Evolutionary conservation across 2,888 invertebrate genomes (phyloP).

Genomic region (Polyploca ridens): DNA sequence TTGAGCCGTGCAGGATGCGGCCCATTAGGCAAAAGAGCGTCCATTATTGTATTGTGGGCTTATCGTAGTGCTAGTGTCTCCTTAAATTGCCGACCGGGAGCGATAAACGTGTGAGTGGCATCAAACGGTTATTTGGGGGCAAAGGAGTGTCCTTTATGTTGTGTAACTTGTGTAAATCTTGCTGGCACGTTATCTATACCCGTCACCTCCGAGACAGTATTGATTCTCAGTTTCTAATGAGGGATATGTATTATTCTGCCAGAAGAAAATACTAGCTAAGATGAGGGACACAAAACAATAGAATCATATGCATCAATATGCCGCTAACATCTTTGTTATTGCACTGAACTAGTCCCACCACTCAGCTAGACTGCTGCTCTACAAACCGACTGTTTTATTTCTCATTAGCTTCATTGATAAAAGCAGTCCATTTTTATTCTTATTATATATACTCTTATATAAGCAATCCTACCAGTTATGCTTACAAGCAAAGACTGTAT

Average conservation of each 20-base stretch:
- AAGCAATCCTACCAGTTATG: too few species aligned
- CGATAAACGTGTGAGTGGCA: slow-evolving; percentile 55
- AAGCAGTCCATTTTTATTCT: neutral
- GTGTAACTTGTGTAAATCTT: slow-evolving; percentile 14
- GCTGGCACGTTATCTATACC: too few species aligned
- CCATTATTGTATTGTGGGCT: slow-evolving; percentile 83
- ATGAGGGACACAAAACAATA: neutral
- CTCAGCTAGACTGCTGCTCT: neutral
- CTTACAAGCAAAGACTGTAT: too few species aligned
- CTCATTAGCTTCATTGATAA: neutral
- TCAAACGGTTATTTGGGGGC: slow-evolving; percentile 39
- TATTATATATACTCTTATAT: too few species aligned
- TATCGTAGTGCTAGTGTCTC: slow-evolving; percentile 76
- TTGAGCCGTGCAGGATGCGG: slow-evolving; percentile 73
- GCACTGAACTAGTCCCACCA: neutral
- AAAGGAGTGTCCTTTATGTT: slow-evolving; percentile 20
- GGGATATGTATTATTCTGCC: too few species aligned
- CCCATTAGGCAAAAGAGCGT: slow-evolving; percentile 78
- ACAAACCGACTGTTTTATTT: slow-evolving; percentile 15
- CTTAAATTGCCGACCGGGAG: slow-evolving; percentile 63
- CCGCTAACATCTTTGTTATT: neutral
- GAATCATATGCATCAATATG: neutral
- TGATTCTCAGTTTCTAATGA: too few species aligned
- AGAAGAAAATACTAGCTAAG: too few species aligned
- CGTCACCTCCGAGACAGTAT: neutral